Base-by-base conservation (phyloP, 2,113 vertebrate species). In the Sphyrna mokarran region DNA sequence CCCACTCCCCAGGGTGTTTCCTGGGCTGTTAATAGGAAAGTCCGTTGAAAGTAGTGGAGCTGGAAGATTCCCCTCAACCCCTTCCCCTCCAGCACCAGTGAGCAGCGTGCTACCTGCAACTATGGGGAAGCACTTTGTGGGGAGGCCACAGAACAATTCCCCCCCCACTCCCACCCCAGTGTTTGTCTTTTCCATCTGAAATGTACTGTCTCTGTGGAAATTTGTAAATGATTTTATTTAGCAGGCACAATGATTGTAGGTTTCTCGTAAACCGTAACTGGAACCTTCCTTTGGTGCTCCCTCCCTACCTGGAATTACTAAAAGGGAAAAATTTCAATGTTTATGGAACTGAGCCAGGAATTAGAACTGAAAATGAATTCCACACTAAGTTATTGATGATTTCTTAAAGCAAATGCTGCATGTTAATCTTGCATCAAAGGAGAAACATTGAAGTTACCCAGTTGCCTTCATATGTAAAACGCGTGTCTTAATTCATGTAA, bases 401-500 rank as follows among this genome's bases (percentile, higher is more conserved):
- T 37, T 37, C 37, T 48, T 22, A 93, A 93, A 93, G 33, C 33
- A 93, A 68, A 93, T 93, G 33, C 61, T 37, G 61, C 89, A 93
- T 93, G 89, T 91, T 91, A 91, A 58, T 68, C 58, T 93, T 18
- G 89, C 89, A 66, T 93, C 37, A 68, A 93, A 93, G n/a, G 89
- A 93, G 61, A 93, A 93, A 93, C 61, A 66, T 61, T 93, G 89
- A 93, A 93, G 89, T 93, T 93, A 66, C 89, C 89, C 89, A 40
- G 89, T 93, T 93, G 89, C 89, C 89, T 93, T 93, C 61, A 40
- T 83, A 83, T 83, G 80, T 93, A 66, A 91, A 93, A 93, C 89
- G 22, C n/a, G 89, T 93, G 89, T 93, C 89, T 93, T 93, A 93
- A 93, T 93, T 93, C 89, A 37, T 93, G n/a, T 93, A 93, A 93